phyloP scores from a whole-genome alignment of 2,888 invertebrate species.

The Epistrophella euchroma region DNA sequence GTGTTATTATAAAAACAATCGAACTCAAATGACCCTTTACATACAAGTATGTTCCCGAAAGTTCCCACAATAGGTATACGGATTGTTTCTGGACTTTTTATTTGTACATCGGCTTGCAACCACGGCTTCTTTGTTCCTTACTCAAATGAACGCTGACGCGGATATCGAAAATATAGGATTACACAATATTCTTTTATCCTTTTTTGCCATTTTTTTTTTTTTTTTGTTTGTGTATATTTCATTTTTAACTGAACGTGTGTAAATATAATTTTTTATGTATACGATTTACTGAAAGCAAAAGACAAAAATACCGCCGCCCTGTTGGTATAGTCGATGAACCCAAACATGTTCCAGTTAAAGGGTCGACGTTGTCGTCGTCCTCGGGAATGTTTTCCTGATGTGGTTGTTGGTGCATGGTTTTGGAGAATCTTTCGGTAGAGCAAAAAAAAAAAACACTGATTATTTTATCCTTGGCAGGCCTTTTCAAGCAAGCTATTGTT shows the following conservation, averaged over 20 bases:
- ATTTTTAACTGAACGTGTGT: constrained; percentile 35
- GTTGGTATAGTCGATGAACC: constrained; percentile 54
- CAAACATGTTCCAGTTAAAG: constrained; percentile 62
- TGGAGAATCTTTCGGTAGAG: constrained; percentile 21
- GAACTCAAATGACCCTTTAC: constrained; percentile 62
- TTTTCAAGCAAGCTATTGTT: constrained; percentile 31
- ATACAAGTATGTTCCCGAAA: constrained; percentile 28
- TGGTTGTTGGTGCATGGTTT: constrained; percentile 19
- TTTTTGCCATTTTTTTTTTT: constrained; percentile 17
- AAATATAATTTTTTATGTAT: constrained; percentile 18
- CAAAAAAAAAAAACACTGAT: constrained; percentile 16
- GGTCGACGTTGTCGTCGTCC: constrained; percentile 12
- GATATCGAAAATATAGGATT: constrained; percentile 74
- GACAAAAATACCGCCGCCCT: constrained; percentile 54
- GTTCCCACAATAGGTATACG: constrained; percentile 35
- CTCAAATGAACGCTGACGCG: constrained; percentile 73
- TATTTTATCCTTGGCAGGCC: constrained; percentile 54
- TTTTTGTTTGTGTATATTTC: not conserved
- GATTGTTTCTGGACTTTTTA: constrained; percentile 34
- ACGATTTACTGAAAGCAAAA: constrained; percentile 55
- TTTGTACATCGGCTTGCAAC: constrained; percentile 14
- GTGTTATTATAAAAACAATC: constrained; percentile 42
- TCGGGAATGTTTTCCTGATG: constrained; percentile 43
- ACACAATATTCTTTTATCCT: constrained; percentile 64
- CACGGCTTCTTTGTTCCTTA: constrained; percentile 71